phyloP scores from a whole-genome alignment of 2,888 invertebrate species.

The Hemicrepidius hirtus region DNA sequence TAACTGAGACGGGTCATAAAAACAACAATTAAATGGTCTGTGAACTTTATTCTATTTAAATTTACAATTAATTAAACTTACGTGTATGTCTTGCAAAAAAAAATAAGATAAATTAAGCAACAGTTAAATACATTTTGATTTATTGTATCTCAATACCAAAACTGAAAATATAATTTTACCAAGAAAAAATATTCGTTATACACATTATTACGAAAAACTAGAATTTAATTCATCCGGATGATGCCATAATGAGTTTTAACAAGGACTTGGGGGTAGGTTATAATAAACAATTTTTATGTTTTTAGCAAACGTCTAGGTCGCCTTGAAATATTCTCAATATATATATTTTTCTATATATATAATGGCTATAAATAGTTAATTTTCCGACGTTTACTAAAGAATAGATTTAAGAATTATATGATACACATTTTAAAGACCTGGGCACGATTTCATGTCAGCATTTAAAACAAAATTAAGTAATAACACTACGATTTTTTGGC shows the following conservation, averaged over 20 bases:
- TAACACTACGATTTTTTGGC: conserved; percentile 12
- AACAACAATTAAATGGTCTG: conserved; percentile 3
- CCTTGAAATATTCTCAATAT: conserved; percentile 11
- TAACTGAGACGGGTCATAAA: not conserved
- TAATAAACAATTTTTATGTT: conserved; percentile 17
- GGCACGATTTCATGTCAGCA: conserved; percentile 32
- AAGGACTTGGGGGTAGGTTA: not conserved
- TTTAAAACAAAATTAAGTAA: conserved; percentile 13
- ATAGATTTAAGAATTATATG: conserved; percentile 39
- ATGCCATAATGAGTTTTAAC: conserved; percentile 16
- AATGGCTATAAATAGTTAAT: conserved; percentile 28
- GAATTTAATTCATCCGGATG: conserved; percentile 9
- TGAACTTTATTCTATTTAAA: conserved; percentile 28
- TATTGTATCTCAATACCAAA: conserved; percentile 20
- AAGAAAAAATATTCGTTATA: conserved; percentile 7
- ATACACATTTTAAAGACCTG: conserved; percentile 43
- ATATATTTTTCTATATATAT: conserved; percentile 18
- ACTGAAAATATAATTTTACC: conserved; percentile 12
- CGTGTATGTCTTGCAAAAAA: conserved; percentile 11
- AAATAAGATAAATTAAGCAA: conserved; percentile 30
- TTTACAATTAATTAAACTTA: conserved; percentile 21
- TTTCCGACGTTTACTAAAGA: conserved; percentile 39
- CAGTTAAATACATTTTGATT: conserved; percentile 34
- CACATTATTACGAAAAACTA: conserved; percentile 20
- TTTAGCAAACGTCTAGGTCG: conserved; percentile 26